These are phyloP conservation scores for Macrostomum lignano DNA, from an alignment of 1,140 invertebrate species.

Conservation along the genomic window DNA sequence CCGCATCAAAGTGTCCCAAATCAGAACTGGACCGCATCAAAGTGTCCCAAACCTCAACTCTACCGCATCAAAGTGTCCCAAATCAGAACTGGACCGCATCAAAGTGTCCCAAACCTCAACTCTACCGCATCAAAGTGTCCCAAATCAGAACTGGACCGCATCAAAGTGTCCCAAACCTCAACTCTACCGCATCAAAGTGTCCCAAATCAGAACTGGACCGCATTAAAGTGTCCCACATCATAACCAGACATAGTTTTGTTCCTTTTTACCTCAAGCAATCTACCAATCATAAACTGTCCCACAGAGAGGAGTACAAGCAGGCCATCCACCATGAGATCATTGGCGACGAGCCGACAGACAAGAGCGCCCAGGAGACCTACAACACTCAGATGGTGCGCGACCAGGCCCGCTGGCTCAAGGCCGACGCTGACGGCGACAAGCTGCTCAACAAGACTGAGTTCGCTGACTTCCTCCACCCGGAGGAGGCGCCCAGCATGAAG, in stretches of 20 bases:
- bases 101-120: too few relatives aligned
- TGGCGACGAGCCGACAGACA: conserved; percentile 9
- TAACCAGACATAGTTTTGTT: neutral
- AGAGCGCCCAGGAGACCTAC: conserved; percentile 10
- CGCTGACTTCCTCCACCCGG: conserved; percentile 67
- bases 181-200: too few relatives aligned
- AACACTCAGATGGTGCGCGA: conserved; percentile 20
- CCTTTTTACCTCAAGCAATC: neutral
- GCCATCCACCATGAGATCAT: conserved; percentile 34
- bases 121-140: too few relatives aligned
- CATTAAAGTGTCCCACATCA: neutral
- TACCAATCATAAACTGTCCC: conserved; percentile 32
- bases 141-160: too few relatives aligned
- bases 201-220: neutral
- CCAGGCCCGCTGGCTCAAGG: conserved; percentile 17
- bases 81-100: too few relatives aligned
- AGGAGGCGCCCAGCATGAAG: conserved; percentile 65
- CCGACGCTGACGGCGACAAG: conserved; percentile 17
- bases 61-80: too few relatives aligned
- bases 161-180: too few relatives aligned
- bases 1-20: too few relatives aligned
- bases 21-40: too few relatives aligned
- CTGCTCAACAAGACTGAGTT: conserved; percentile 46
- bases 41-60: too few relatives aligned
- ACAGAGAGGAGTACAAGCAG: conserved; percentile 45